Evolutionary conservation across 1,140 invertebrate genomes (phyloP), one percentile per base, ranked within the genome.

Genomic region (Polypedilum vanderplanki): DNA sequence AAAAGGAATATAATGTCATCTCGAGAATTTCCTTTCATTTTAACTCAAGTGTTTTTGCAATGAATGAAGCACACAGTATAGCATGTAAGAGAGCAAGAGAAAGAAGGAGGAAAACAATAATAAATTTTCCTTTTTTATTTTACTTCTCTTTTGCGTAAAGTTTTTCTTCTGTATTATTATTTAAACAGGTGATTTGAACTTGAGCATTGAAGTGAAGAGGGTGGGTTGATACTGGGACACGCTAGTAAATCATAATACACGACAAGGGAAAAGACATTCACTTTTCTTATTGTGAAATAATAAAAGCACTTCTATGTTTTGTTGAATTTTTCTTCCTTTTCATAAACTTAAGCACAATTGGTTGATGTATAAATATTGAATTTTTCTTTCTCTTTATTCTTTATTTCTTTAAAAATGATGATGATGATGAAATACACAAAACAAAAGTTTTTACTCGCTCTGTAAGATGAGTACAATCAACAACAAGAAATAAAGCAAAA

Each of bases 91-190:
- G 41, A n/a, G n/a, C 0, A 15, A 15, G 46, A 15, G 46, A 15
- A 12, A 57, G 3, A 9, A 57, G 10, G 15, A 15, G n/a, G n/a
- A 57, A 57, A 57, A 57, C 46, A 57, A 15, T 57, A 57, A 57
- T 57, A 57, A 57, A 57, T 57, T 57, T 57, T 57, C 46, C n/a
- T 57, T 57, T 57, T 57, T 12, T n/a, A n/a, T 57, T 57, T 57
- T 33, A 33, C 5, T 33, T 33, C 24, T n/a, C 46, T 57, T 57
- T 57, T 57, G 12, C 46, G 46, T 57, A 57, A 57, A 57, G 46
- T 57, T 57, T 57, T n/a, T 57, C n/a, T 12, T 57, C 46, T 57
- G 46, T 57, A n/a, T n/a, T n/a, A 46, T 46, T 46, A 57, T 57
- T 57, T 57, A 57, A 57, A 57, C 46, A 57, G 46, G 46, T 57